Percentiles rank a stretch among this genome's conserved stretches.
phyloP scores from a whole-genome alignment of 2,113 vertebrate species.

The Rhadina sibilatrix region DNA sequence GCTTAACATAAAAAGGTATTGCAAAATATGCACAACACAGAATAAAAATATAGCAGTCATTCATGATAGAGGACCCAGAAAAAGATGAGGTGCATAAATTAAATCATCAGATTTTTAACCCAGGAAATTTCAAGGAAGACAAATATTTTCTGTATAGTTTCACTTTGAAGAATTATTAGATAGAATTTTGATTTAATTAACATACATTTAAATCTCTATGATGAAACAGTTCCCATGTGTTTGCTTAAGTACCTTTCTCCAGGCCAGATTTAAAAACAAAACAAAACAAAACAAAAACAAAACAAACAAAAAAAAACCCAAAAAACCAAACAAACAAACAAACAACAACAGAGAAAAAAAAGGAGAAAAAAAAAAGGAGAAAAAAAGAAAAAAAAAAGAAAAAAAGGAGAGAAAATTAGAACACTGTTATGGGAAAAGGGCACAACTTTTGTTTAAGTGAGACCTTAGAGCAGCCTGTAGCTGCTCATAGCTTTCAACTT shows the following conservation, averaged over 20 bases:
- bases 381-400: background rate
- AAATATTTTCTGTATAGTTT: background rate
- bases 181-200: conserved; percentile 9
- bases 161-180: background rate
- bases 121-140: background rate
- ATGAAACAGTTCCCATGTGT: background rate
- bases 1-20: background rate
- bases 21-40: background rate
- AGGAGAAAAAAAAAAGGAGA: background rate
- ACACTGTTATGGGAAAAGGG: background rate
- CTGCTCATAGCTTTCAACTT: background rate
- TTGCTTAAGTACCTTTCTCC: background rate
- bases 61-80: background rate
- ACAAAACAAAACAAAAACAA: no score
- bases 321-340: no score
- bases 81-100: background rate
- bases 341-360: background rate
- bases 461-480: background rate
- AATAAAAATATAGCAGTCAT: background rate
- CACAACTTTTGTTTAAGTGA: background rate
- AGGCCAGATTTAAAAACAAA: no score
- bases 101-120: background rate
- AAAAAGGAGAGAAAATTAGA: background rate
- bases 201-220: background rate
- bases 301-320: no score